A percentile compares a stretch with the other conserved stretches of the same genome.
Conservation (phyloP, 2,888 invertebrate species). For the Caenorhabditis angaria region DNA sequence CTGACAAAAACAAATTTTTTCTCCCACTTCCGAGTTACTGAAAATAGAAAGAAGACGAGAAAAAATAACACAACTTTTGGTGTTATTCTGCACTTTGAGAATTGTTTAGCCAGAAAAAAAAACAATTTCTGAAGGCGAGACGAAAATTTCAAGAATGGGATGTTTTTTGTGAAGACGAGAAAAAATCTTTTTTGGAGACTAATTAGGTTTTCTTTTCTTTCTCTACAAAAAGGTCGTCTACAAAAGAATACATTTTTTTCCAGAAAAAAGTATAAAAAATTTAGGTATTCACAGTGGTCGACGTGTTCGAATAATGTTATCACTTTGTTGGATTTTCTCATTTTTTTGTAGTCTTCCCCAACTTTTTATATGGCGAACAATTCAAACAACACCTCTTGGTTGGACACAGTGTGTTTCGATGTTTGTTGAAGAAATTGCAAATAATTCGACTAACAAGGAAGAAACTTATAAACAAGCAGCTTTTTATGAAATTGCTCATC, state of each 20-base stretch:
- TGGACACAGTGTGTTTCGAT: slow-evolving; percentile 63
- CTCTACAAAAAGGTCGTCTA: too few species aligned
- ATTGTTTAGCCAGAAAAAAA: not conserved
- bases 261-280: slow-evolving; percentile 1
- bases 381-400: slow-evolving; percentile 27
- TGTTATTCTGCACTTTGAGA: not conserved
- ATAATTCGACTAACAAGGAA: not conserved
- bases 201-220: too few species aligned
- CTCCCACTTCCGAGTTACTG: too few species aligned
- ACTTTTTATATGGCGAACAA: slow-evolving; percentile 60
- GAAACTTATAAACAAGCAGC: slow-evolving; percentile 10
- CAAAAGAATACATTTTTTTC: too few species aligned
- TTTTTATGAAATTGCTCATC: slow-evolving; percentile 52
- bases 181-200: too few species aligned
- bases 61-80: not conserved
- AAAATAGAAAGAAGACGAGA: slow-evolving; percentile 5
- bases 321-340: slow-evolving; percentile 60
- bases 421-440: slow-evolving; percentile 41
- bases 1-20: too few species aligned
- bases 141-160: not conserved
- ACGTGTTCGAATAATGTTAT: slow-evolving; percentile 38
- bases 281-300: slow-evolving; percentile 55
- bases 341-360: slow-evolving; percentile 61
- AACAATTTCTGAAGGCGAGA: too few species aligned
- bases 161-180: not conserved